These are phyloP conservation scores for Engystomops pustulosus DNA, from an alignment of 2,113 vertebrate genomes.

Conservation along the genomic window DNA sequence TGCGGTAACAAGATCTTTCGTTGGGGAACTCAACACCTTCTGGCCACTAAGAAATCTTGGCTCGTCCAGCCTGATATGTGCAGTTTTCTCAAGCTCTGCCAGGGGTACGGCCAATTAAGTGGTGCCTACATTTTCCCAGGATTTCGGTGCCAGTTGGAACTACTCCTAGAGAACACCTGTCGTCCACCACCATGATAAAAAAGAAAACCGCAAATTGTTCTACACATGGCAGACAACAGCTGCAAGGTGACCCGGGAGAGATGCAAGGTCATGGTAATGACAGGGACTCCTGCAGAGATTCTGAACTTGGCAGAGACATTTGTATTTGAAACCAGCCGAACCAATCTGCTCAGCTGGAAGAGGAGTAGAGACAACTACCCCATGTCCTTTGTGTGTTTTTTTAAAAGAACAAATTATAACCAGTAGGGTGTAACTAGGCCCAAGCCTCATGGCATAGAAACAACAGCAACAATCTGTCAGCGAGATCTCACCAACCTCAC, in stretches of 20 bases:
- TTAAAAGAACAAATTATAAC: neutral
- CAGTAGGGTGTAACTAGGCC: neutral
- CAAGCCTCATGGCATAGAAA: too few relatives aligned
- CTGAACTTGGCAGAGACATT: conserved; percentile 13
- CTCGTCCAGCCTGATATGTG: neutral
- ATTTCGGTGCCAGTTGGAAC: conserved; percentile 26
- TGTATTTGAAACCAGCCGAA: neutral
- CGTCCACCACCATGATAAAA: conserved; percentile 27
- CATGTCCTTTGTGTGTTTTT: neutral
- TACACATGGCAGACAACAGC: conserved; percentile 48
- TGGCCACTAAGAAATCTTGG: neutral
- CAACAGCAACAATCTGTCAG: too few relatives aligned
- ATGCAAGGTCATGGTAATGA: conserved; percentile 35
- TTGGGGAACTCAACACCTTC: too few relatives aligned
- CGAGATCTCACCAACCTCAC: too few relatives aligned
- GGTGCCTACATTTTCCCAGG: conserved; percentile 32
- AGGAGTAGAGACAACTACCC: neutral
- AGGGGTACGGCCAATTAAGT: conserved; percentile 1
- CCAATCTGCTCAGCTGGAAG: neutral
- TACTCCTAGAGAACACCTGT: conserved; percentile 46
- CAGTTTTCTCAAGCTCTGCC: neutral
- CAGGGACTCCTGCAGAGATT: neutral
- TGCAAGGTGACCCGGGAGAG: conserved; percentile 40
- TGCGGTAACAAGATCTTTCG: too few relatives aligned
- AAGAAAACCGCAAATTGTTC: conserved; percentile 35